Evolutionary conservation across 2,797 vertebrate genomes (phyloP), one percentile per base, ranked within the genome.

Genomic region (Fistularia tabacaria): DNA sequence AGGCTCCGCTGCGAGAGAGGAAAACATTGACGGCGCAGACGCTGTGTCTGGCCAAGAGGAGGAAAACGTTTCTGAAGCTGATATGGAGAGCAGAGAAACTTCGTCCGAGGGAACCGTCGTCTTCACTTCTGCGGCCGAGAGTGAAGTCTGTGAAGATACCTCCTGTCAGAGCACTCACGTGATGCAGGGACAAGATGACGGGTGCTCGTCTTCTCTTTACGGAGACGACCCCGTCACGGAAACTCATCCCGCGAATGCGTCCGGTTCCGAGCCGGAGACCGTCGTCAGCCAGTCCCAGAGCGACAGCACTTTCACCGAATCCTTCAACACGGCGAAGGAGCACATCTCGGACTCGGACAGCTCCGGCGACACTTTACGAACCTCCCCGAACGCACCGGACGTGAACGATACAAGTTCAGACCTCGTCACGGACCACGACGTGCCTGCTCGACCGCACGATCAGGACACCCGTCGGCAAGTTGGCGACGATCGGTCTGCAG

Each of bases 241-340:
- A 25, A 25, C 25, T 25, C 25, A 3, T 15, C 14, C 38, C 8
- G 44, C 52, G 10, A 76, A 83, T 1, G 60, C 51, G 25, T 55
- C n/a, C n/a, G 51, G 47, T 11, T 63, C 53, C 10, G 69, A 78
- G 55, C 51, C 67, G 0, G 77, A 76, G 36, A 62, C 62, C 8
- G 14, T 55, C 0, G 12, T 40, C 40, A 77, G 71, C 57, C 65
- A 60, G n/a, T 84, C 87, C 0, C 64, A 45, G 55, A 82, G 73
- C 9, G 83, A 88, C 15, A 87, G 80, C 13, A 53, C 65, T 49
- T 52, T 74, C 1, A 83, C 79, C 0, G 85, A 76, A 45, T 84
- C 82, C 11, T 88, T 85, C 38, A 71, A 84, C 6, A 89, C 85
- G 4, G 86, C 87, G 0, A 83, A 68, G 47, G 86, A 89, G 55